These are phyloP conservation scores for Nesoenas mayeri DNA, from an alignment of 2,113 vertebrate genomes.

Conservation along the genomic window DNA sequence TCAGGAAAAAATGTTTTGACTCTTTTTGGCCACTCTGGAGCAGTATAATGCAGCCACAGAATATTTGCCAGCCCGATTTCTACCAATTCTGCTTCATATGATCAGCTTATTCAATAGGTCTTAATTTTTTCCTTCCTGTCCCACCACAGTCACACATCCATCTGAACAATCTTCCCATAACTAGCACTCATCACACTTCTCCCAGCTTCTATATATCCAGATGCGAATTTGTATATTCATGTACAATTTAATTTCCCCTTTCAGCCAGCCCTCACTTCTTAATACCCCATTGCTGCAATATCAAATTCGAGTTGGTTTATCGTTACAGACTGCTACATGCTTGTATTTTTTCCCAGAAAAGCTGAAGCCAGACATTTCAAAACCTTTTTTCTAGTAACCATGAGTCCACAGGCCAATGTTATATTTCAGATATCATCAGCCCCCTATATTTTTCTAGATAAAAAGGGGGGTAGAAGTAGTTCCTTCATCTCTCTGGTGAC, in stretches of 20 bases:
- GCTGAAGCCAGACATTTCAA: neutral
- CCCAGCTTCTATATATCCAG: neutral
- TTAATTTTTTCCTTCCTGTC: neutral
- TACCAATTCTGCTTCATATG: neutral
- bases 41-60: neutral
- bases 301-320: neutral
- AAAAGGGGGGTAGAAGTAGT: neutral
- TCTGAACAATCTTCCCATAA: neutral
- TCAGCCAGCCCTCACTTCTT: neutral
- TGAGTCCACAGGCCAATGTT: neutral
- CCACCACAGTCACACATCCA: rapidly evolving
- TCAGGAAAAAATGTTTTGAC: neutral
- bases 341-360: neutral
- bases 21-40: neutral
- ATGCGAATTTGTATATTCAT: neutral
- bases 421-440: neutral
- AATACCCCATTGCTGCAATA: neutral
- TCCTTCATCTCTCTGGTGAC: neutral
- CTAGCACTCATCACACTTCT: neutral
- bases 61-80: neutral
- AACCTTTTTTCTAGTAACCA: neutral
- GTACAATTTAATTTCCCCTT: neutral
- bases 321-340: neutral
- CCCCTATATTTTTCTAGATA: neutral
- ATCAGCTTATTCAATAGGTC: neutral